Evolutionary conservation across 1,140 invertebrate species (phyloP).

Genomic region (Macrocentrus cingulum): DNA sequence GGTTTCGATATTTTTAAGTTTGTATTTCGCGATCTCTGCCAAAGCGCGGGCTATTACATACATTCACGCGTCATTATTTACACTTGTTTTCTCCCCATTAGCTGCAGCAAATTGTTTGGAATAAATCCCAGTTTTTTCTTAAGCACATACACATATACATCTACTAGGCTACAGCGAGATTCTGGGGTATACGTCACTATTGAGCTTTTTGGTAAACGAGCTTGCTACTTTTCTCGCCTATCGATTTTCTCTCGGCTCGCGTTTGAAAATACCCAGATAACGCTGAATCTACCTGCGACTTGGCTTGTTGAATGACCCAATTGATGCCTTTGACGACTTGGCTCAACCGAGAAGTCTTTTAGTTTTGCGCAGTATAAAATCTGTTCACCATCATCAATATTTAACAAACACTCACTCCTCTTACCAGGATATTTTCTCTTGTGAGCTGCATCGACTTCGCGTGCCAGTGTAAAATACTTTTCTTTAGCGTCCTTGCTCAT

Average conservation of each 20-base stretch:
- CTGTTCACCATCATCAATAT: not conserved
- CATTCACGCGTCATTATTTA: slow-evolving; percentile 3
- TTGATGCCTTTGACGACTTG: slow-evolving; percentile 8
- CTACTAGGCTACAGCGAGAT: not conserved
- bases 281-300: slow-evolving; percentile 16
- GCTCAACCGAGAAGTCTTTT: not conserved
- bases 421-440: slow-evolving; percentile 67
- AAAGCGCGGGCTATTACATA: not conserved
- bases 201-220: slow-evolving; percentile 8
- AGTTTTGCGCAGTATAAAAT: not conserved
- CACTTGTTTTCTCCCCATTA: not conserved
- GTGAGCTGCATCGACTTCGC: slow-evolving; percentile 63
- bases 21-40: too few relatives aligned
- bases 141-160: not conserved
- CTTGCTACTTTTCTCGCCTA: not conserved
- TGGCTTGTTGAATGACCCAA: slow-evolving; percentile 14
- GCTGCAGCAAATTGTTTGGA: not conserved
- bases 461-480: slow-evolving; percentile 63
- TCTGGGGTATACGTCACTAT: not conserved
- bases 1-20: too few relatives aligned
- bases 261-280: slow-evolving; percentile 15
- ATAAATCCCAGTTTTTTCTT: not conserved
- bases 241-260: slow-evolving; percentile 13
- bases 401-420: not conserved
- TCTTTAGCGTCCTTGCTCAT: slow-evolving; percentile 59